Percentiles rank a stretch among this genome's conserved stretches.
Evolutionary conservation across 23 tunicate genomes (phyloP).

Genomic region (Ciona savignyi): DNA sequence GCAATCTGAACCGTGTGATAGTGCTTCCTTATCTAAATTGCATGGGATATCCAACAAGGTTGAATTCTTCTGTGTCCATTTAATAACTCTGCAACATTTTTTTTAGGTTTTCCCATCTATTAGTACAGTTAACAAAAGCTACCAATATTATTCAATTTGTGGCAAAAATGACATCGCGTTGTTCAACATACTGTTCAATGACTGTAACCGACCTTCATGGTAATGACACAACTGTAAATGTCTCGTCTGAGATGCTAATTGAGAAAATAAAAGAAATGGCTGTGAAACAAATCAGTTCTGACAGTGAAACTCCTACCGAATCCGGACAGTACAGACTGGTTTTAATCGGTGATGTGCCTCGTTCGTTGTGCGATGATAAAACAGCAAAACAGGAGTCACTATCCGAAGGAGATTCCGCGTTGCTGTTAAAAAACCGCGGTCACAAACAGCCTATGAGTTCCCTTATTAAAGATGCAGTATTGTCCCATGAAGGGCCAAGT

Average conservation of each 20-base stretch:
- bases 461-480: conserved; percentile 28
- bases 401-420: conserved; percentile 31
- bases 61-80: no score
- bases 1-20: no score
- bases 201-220: conserved; percentile 46
- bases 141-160: no score
- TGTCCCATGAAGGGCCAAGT: conserved; percentile 57
- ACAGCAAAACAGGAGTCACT: conserved; percentile 57
- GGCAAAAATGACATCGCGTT: background rate
- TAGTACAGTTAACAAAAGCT: no score
- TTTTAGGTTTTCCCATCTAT: no score
- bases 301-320: conserved; percentile 29
- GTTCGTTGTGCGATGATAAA: conserved; percentile 36
- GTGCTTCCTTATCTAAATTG: no score
- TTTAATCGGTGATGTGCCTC: conserved; percentile 11
- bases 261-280: conserved; percentile 73
- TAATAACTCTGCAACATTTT: no score
- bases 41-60: no score
- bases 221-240: conserved; percentile 20
- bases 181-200: background rate
- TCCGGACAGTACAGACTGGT: conserved; percentile 49
- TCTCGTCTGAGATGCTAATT: conserved; percentile 36
- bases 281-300: conserved; percentile 39
- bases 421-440: conserved; percentile 36
- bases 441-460: conserved; percentile 33